Evolutionary conservation across 2,113 vertebrate species (phyloP).

Genomic region (Stictonetta naevosa): DNA sequence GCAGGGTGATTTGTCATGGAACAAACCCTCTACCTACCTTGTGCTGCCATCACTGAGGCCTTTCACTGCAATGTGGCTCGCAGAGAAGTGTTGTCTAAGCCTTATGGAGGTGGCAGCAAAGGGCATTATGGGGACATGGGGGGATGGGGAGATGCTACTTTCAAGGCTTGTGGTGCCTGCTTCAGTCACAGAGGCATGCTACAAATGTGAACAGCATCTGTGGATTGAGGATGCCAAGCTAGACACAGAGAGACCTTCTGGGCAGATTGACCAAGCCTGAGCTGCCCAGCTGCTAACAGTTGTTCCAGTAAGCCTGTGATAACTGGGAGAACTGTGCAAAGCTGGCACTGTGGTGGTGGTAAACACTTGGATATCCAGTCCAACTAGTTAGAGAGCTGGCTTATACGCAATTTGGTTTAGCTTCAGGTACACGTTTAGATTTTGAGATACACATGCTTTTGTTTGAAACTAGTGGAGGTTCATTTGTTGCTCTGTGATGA

Average conservation of each 20-base stretch:
- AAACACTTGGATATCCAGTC: not conserved
- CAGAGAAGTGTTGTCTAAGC: not conserved
- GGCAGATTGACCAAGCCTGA: not conserved
- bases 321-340: not conserved
- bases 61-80: not conserved
- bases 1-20: not conserved
- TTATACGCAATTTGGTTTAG: not conserved
- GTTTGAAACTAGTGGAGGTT: rapidly evolving
- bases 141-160: not conserved
- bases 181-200: not conserved
- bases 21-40: not conserved
- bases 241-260: not conserved
- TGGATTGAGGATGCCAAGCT: not conserved
- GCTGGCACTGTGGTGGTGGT: not conserved
- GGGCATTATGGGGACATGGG: not conserved
- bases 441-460: not conserved
- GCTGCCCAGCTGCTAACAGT: not conserved
- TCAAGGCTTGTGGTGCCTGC: not conserved
- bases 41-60: not conserved
- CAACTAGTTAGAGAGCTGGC: not conserved
- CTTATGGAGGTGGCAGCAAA: not conserved
- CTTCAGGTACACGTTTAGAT: not conserved
- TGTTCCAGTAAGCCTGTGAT: not conserved
- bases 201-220: rapidly evolving
- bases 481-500: not conserved